Evolutionary conservation across 2,797 vertebrate genomes (phyloP).

Genomic region (Lerista edwardsae): DNA sequence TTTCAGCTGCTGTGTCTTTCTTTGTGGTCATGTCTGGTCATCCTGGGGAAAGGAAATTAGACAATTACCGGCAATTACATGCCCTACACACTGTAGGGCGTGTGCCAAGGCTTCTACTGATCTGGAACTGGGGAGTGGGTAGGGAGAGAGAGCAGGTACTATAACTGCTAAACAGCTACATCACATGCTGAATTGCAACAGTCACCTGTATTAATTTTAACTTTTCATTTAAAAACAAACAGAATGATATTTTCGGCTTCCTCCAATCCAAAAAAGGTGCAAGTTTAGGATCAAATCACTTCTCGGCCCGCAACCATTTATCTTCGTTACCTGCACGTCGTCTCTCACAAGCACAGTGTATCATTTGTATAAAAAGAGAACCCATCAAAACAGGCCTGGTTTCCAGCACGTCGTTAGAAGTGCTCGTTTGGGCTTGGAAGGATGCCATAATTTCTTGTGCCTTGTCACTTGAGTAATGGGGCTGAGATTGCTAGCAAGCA

Average conservation of each 20-base stretch:
- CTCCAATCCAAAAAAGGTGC: not conserved
- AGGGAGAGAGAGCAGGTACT: no score
- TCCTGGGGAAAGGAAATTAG: no score
- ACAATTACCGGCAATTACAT: no score
- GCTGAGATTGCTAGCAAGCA: slow-evolving; percentile 1
- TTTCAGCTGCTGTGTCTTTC: no score
- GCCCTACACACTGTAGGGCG: not conserved
- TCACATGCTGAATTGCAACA: no score
- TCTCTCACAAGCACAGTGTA: not conserved
- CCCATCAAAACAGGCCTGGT: not conserved
- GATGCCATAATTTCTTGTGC: not conserved
- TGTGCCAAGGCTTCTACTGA: not conserved
- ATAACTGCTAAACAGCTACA: no score
- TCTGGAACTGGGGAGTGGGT: no score
- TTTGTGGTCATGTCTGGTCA: no score
- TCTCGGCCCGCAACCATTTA: not conserved
- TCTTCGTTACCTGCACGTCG: not conserved
- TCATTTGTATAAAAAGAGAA: not conserved
- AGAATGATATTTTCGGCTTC: no score
- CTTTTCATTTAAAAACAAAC: no score
- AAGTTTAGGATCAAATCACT: not conserved
- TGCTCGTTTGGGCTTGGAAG: not conserved
- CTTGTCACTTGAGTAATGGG: not conserved
- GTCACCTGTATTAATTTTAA: no score
- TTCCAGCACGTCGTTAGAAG: not conserved